These are phyloP conservation scores for Propithecus coquereli DNA, from an alignment of 2,113 vertebrate species.

Conservation along the genomic window DNA sequence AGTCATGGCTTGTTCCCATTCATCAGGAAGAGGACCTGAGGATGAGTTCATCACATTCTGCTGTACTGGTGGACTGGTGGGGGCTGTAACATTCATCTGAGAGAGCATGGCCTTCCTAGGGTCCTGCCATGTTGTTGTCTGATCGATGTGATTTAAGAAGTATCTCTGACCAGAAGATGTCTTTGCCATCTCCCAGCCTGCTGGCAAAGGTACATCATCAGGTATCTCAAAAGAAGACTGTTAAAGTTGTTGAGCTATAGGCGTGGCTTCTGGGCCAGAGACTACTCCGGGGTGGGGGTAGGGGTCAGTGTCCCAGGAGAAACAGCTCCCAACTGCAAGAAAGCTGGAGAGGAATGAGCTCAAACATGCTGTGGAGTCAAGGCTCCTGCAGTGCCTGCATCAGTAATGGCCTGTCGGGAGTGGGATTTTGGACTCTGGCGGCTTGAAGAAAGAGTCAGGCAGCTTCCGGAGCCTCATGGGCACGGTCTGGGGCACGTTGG, in stretches of 20 bases:
- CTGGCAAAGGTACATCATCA: conserved; percentile 94
- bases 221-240: conserved; percentile 98
- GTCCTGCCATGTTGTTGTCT: conserved; percentile 98
- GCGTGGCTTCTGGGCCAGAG: conserved; percentile 81
- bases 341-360: conserved; percentile 97
- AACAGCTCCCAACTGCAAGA: conserved; percentile 91
- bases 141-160: conserved; percentile 98
- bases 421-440: conserved; percentile 96
- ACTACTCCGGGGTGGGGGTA: conserved; percentile 81
- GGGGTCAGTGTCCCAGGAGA: conserved; percentile 87
- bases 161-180: conserved; percentile 98
- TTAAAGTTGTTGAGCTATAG: conserved; percentile 91
- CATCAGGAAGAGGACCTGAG: conserved; percentile 97
- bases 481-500: conserved; percentile 90
- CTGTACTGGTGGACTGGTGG: conserved; percentile 90
- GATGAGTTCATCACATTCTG: conserved; percentile 93
- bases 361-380: conserved; percentile 95
- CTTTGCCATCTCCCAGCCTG: conserved; percentile 99
- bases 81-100: conserved; percentile 91
- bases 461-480: conserved; percentile 97
- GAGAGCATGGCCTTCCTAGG: conserved; percentile 94
- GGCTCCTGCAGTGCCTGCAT: conserved; percentile 91
- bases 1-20: conserved; percentile 99
- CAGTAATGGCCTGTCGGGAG: conserved; percentile 96
- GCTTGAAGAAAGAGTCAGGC: conserved; percentile 98